Evolutionary conservation across 1,140 invertebrate species (phyloP).

Genomic region (Euglossa dilemma): DNA sequence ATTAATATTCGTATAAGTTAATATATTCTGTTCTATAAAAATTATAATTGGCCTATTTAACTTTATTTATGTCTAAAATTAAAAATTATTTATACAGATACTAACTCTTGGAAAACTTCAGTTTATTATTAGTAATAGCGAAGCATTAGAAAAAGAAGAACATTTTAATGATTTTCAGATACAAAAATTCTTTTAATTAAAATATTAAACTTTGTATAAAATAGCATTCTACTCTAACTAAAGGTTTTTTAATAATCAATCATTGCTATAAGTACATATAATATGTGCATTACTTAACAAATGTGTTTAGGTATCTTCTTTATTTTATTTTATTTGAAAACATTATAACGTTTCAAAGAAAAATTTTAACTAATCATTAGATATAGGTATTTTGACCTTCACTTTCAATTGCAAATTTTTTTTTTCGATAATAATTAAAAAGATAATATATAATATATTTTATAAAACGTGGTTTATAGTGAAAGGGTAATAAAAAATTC

Average conservation of each 20-base stretch:
- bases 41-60: slow-evolving; percentile 20
- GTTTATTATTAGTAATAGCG: not conserved
- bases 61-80: slow-evolving; percentile 18
- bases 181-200: not conserved
- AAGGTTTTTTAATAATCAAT: slow-evolving; percentile 4
- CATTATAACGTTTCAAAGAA: not conserved
- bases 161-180: not conserved
- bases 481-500: slow-evolving; percentile 5
- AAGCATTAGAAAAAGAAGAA: not conserved
- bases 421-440: slow-evolving; percentile 1
- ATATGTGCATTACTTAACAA: not conserved
- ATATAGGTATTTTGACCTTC: not conserved
- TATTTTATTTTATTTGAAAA: not conserved
- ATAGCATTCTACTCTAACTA: not conserved
- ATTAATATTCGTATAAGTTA: slow-evolving; percentile 21
- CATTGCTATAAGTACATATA: not conserved
- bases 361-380: not conserved
- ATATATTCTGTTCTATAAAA: slow-evolving; percentile 45
- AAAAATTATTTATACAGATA: not conserved
- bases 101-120: not conserved
- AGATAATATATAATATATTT: slow-evolving; percentile 13
- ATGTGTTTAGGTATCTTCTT: not conserved
- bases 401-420: slow-evolving; percentile 1
- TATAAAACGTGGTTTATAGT: slow-evolving; percentile 3
- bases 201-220: slow-evolving; percentile 4